Percentiles rank a stretch among this genome's conserved stretches.
Evolutionary conservation across 2,113 vertebrate species (phyloP).

Genomic region (Lutjanus erythropterus): DNA sequence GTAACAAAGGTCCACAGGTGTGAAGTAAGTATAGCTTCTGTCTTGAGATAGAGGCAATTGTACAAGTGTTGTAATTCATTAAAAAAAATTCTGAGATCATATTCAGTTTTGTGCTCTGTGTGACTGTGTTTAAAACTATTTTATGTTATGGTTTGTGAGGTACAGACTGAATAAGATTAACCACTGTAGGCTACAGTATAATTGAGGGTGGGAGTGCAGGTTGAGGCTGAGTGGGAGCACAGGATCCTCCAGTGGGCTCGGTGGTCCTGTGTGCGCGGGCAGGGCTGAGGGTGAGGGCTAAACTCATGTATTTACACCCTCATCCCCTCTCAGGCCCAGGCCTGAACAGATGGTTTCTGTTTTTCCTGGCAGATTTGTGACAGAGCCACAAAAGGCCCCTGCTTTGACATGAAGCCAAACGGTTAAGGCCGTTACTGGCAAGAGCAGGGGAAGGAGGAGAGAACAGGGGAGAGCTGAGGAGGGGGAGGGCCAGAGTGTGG

Average conservation of each 20-base stretch:
- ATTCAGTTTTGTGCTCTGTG: background rate
- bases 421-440: constrained; percentile 86
- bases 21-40: background rate
- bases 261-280: constrained; percentile 61
- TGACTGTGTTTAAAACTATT: background rate
- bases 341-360: constrained; percentile 87
- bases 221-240: constrained; percentile 41
- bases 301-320: constrained; percentile 76
- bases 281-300: constrained; percentile 74
- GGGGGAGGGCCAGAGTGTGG: constrained; percentile 54
- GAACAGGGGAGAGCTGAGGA: constrained; percentile 66
- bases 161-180: constrained; percentile 30
- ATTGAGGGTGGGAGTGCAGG: constrained; percentile 46
- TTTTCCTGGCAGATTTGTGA: constrained; percentile 89
- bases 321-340: constrained; percentile 75
- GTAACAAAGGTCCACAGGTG: constrained; percentile 18
- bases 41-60: background rate
- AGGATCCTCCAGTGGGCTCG: constrained; percentile 44
- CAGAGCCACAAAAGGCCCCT: constrained; percentile 86
- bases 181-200: constrained; percentile 24
- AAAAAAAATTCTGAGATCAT: background rate
- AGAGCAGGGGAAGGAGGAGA: constrained; percentile 76
- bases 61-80: background rate
- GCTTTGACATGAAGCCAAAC: constrained; percentile 85
- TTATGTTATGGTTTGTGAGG: constrained; percentile 15